Evolutionary conservation across 2,888 invertebrate genomes (phyloP), one percentile per base, ranked within the genome.

Genomic region (Epistrophe grossulariae): DNA sequence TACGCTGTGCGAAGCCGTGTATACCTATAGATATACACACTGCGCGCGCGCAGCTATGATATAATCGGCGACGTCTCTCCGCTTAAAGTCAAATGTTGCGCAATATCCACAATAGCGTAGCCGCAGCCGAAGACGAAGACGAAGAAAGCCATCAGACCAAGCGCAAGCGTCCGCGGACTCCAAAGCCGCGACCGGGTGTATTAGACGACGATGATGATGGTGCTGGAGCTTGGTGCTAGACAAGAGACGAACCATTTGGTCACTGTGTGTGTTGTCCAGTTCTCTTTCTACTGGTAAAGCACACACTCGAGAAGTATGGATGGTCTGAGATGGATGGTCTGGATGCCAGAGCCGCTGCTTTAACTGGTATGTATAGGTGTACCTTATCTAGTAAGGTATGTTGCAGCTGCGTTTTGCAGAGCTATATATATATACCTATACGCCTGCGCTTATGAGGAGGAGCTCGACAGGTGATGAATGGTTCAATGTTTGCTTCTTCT

Each of bases 51-150:
- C 62, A 71, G 83, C 82, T 83, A 79, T 87, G 87, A 87, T 87
- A 87, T 87, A 87, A 87, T 82, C 87, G 87, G 83, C 87, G 87
- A 87, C 87, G 87, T 83, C 87, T 87, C 87, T 87, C 87, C 87
- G 83, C 83, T 87, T 87, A 87, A 87, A 87, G 87, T 87, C 87
- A 87, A 87, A 87, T 87, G 82, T 87, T 87, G 79, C 87, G 83
- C 87, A 87, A 87, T 72, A 83, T 83, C 82, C 68, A 87, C 82
- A 87, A 87, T 87, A 83, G 87, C 83, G 76, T 83, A 72, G 79
- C 72, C 24, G 24, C 24, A 24, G 72, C 70, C 55, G 50, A 24
- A 52, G 19, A 35, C 35, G 73, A 35, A 74, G 73, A 13, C 59
- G 70, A 70, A 70, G 70, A 70, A 70, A 70, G 70, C 55, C 55